Evolutionary conservation across 2,888 invertebrate genomes (phyloP), one percentile per base, ranked within the genome.

Genomic region (Acleris cristana): DNA sequence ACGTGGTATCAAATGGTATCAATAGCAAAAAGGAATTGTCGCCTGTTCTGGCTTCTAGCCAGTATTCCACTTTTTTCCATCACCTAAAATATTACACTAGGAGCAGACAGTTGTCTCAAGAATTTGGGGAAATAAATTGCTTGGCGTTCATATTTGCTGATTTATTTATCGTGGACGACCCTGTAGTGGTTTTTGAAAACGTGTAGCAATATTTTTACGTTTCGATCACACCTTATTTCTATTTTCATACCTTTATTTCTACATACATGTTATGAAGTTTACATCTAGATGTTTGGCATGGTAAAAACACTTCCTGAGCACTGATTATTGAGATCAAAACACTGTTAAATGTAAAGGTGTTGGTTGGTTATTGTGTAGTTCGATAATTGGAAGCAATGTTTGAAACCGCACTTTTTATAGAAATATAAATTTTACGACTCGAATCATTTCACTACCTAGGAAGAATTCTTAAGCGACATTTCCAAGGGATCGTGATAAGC

Each of bases 21-120:
- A 84, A 82, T 79, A 75, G 77, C 75, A 74, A 77, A 83, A 82
- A 84, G 76, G 81, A 78, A 82, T 85, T 83, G 84, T 84, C 82
- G 76, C 81, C 72, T 69, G 49, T 69, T 58, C 79, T 88, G 88
- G 88, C 88, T 72, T 64, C 16, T 54, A 77, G 86, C 88, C 88
- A 88, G 76, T 70, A 72, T 71, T 73, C 70, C 67, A 66, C 72
- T 76, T 78, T 64, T 64, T 64, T 64, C 61, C 49, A 49, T 54
- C 61, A 62, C 66, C 68, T 64, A 68, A 64, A 64, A 69, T 69
- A 65, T 65, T 70, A 69, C 68, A 59, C 67, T 56, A 54, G 70
- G 54, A 67, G 61, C 49, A 55, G 65, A 55, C 55, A 65, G 54
- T 56, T 65, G 65, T 73, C 70, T 74, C 63, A 72, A 71, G 72